Conservation (phyloP, 2,797 vertebrate genomes). For the Tenualosa ilisha region DNA sequence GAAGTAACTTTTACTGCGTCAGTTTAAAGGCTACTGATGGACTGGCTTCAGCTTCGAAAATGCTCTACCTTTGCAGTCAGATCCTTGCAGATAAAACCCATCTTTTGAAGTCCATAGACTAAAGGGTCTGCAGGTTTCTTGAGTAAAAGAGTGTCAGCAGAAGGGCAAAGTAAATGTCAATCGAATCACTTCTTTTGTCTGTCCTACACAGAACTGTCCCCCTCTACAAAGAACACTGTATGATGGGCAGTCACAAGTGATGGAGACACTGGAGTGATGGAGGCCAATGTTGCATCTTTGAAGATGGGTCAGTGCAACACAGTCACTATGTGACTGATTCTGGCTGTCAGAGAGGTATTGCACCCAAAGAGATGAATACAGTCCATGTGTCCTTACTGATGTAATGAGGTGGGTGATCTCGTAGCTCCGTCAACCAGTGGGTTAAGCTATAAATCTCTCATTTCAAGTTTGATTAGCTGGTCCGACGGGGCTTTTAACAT, state of each 20-base stretch:
- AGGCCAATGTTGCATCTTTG: constrained; percentile 12
- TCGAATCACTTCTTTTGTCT: constrained; percentile 15
- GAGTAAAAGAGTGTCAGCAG: background rate
- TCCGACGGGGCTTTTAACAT: too few relatives aligned
- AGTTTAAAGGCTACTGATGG: background rate
- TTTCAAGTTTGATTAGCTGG: too few relatives aligned
- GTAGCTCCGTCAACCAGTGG: background rate
- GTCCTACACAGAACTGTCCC: constrained; percentile 39
- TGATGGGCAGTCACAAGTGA: constrained; percentile 19
- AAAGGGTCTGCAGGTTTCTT: background rate
- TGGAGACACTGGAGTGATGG: background rate
- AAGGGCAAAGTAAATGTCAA: constrained; percentile 24
- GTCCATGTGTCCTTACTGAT: background rate
- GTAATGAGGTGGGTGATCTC: background rate
- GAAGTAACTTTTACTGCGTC: background rate
- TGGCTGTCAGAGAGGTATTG: background rate
- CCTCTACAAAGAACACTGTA: background rate
- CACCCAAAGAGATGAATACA: background rate
- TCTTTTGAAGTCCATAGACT: constrained; percentile 12
- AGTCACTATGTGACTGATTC: background rate
- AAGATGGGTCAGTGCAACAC: background rate
- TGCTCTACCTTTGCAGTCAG: background rate
- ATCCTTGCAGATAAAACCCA: background rate
- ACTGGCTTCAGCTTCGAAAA: background rate
- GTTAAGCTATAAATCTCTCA: background rate